A percentile compares a stretch with the other conserved stretches of the same genome.
Evolutionary conservation across 2,113 vertebrate genomes (phyloP).

Genomic region (Nycticryphes semicollaris): DNA sequence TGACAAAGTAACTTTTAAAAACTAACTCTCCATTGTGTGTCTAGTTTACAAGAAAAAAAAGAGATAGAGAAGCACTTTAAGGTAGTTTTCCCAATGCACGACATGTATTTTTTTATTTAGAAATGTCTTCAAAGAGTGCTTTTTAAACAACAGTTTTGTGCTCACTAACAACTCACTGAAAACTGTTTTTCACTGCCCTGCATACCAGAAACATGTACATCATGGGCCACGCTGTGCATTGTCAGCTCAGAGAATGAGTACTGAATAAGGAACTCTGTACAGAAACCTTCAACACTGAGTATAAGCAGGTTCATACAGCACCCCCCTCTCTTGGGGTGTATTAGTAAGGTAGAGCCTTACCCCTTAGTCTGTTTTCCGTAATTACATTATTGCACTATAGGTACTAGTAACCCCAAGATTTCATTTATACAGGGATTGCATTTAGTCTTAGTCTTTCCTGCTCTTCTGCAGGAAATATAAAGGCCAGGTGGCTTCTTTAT

Average conservation of each 20-base stretch:
- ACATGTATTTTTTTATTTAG: background rate
- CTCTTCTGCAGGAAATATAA: background rate
- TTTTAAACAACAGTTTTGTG: background rate
- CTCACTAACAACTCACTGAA: background rate
- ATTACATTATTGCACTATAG: background rate
- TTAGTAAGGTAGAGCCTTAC: background rate
- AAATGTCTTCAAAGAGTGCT: background rate
- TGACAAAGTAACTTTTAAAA: slow-evolving; percentile 40
- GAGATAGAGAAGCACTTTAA: background rate
- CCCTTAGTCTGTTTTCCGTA: background rate
- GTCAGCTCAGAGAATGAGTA: background rate
- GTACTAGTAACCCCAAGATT: background rate
- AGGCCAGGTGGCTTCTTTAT: background rate
- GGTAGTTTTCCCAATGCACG: background rate
- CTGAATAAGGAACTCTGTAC: background rate
- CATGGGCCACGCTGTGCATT: rapidly evolving
- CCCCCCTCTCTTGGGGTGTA: rapidly evolving
- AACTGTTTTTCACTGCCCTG: background rate
- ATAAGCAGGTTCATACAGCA: background rate
- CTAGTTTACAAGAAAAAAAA: background rate
- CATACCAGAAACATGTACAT: background rate
- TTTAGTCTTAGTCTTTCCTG: background rate
- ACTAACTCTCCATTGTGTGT: background rate
- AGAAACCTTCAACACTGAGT: background rate
- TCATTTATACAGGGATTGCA: background rate